These are phyloP conservation scores for Phymastichus coffea DNA, from an alignment of 1,140 invertebrate genomes.

Conservation along the genomic window DNA sequence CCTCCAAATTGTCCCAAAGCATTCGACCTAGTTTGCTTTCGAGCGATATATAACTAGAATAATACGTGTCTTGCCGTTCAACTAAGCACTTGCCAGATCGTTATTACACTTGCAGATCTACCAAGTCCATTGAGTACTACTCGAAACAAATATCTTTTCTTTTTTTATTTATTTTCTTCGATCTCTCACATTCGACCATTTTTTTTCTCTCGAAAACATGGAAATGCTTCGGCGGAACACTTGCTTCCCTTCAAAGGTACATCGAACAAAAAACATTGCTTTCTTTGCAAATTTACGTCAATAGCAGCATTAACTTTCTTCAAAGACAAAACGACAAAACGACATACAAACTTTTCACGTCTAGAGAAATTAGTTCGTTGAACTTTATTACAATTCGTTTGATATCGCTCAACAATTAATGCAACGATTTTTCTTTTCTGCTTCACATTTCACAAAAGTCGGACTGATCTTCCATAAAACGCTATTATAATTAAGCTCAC, in stretches of 20 bases:
- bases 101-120: too few species aligned
- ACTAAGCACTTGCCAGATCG: constrained; percentile 14
- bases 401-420: constrained; percentile 23
- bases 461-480: constrained; percentile 43
- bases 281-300: too few species aligned
- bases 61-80: constrained; percentile 17
- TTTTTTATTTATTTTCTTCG: too few species aligned
- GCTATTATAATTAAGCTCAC: constrained; percentile 56
- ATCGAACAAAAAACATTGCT: too few species aligned
- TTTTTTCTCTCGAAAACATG: too few species aligned
- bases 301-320: too few species aligned
- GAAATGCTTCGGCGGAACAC: constrained; percentile 51
- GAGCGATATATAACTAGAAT: constrained; percentile 34
- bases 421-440: constrained; percentile 20
- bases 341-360: too few species aligned
- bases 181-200: too few species aligned
- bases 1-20: constrained; percentile 46
- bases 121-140: too few species aligned
- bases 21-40: constrained; percentile 47
- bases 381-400: constrained; percentile 10
- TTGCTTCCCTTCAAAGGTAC: constrained; percentile 35
- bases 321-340: too few species aligned
- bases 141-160: too few species aligned
- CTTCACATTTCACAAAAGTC: constrained; percentile 31
- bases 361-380: too few species aligned